Evolutionary conservation across 2,888 invertebrate species (phyloP).

Genomic region (Acanthoscelides obtectus): DNA sequence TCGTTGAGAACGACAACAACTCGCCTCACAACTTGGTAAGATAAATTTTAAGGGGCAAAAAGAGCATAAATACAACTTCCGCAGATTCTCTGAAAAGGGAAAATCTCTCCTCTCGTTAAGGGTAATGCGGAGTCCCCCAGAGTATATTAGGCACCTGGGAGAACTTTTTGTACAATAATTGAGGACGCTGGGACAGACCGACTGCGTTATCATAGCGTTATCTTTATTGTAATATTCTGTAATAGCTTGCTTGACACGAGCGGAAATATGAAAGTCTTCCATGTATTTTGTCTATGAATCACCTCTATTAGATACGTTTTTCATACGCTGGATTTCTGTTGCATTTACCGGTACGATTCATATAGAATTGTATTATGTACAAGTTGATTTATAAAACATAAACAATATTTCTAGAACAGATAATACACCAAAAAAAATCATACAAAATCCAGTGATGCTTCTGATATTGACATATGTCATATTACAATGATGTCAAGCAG

Average conservation of each 20-base stretch:
- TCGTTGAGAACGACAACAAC: not conserved
- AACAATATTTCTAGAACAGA: no score
- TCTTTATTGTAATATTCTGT: not conserved
- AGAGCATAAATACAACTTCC: not conserved
- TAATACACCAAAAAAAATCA: no score
- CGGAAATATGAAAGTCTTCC: not conserved
- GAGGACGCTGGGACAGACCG: not conserved
- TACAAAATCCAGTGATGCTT: no score
- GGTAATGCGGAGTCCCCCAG: not conserved
- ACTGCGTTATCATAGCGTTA: not conserved
- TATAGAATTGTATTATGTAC: no score
- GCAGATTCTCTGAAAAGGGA: not conserved
- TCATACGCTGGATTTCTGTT: no score
- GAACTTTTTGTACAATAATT: not conserved
- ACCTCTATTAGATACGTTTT: no score
- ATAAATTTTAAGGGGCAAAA: not conserved
- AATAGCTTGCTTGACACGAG: not conserved
- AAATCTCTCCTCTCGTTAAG: not conserved
- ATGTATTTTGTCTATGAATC: no score
- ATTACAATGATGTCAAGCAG: no score
- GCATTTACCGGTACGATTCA: no score
- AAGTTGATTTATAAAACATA: no score
- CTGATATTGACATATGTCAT: no score
- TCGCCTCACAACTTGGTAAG: not conserved
- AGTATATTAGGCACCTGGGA: not conserved